Conservation (phyloP, 2,888 invertebrate species). For the Diarsia brunnea region DNA sequence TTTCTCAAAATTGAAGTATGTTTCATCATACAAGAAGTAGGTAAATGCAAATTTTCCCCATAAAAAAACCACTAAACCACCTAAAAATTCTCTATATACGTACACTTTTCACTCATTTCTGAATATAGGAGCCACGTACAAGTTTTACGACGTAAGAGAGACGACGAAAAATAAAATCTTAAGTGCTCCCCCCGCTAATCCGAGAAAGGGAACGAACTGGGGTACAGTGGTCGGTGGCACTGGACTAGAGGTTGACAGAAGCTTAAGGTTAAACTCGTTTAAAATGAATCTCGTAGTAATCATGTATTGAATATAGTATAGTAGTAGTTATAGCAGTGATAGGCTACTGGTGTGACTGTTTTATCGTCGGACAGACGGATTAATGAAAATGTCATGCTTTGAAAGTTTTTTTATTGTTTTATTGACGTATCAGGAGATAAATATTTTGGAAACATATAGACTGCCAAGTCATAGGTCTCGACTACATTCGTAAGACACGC, state of each 20-base stretch:
- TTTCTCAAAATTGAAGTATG: neutral
- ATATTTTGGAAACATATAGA: too few species aligned
- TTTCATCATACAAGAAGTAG: neutral
- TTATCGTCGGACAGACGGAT: too few species aligned
- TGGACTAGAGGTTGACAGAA: neutral
- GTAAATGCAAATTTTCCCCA: slow-evolving; percentile 9
- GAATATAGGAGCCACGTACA: slow-evolving; percentile 78
- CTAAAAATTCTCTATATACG: slow-evolving; percentile 33
- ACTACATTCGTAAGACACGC: too few species aligned
- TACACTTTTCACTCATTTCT: slow-evolving; percentile 48
- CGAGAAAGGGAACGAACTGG: slow-evolving; percentile 74
- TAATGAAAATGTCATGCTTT: too few species aligned
- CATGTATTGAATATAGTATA: too few species aligned
- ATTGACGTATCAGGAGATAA: too few species aligned
- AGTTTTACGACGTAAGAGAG: slow-evolving; percentile 76
- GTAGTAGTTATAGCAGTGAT: too few species aligned
- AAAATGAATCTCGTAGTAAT: too few species aligned
- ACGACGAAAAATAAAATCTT: slow-evolving; percentile 82
- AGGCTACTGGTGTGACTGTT: too few species aligned
- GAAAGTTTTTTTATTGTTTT: too few species aligned
- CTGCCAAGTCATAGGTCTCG: too few species aligned
- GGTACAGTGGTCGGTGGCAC: slow-evolving; percentile 64
- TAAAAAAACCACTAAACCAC: slow-evolving; percentile 4
- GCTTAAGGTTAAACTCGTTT: slow-evolving; percentile 4
- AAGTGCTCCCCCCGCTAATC: slow-evolving; percentile 83